Base-by-base conservation (phyloP, 2,888 invertebrate genomes). In the Acanthosepion lycidas region DNA sequence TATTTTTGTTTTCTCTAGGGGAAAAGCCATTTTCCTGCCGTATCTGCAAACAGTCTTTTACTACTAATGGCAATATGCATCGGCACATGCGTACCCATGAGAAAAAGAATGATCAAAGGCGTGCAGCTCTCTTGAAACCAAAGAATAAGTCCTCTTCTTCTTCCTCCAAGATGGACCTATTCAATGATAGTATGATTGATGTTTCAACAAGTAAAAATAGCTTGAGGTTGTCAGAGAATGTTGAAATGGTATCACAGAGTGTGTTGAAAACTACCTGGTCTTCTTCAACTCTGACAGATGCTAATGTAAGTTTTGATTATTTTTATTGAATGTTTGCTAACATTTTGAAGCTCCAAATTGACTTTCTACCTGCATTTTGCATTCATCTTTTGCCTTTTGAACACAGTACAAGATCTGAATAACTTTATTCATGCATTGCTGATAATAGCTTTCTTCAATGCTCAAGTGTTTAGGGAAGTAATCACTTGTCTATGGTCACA, bases 11-110 rank as follows among this genome's bases (percentile, higher is more conserved):
- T 93, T 55, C 95, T 96, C 26, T 96, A 97, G 98, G 98, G 33
- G 98, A 98, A 96, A 98, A 98, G 23, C 98, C 98, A 6, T 98
- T 98, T 97, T 98, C 98, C 96, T 99, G 98, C 97, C 98, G 98
- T 96, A 98, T 98, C 96, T 99, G 98, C 97, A 98, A 98, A 95
- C 98, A 98, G 97, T 98, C 98, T 91, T 99, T 99, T 97, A 98
- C 98, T 78, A 98, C 98, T 28, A 98, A 98, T 97, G 98, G 98
- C 53, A 98, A 98, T 97, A 98, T 99, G 98, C 98, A 98, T 97
- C 98, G 98, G 91, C 99, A 99, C 97, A 98, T 98, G 98, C 98
- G 98, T 95, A 98, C 98, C 5, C 98, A 98, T 97, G 98, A 98
- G 91, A 97, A 97, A 94, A 96, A 96, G 94, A 96, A 95, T 94